Evolutionary conservation across 2,888 invertebrate genomes (phyloP).

Genomic region (Drosophila monieri): DNA sequence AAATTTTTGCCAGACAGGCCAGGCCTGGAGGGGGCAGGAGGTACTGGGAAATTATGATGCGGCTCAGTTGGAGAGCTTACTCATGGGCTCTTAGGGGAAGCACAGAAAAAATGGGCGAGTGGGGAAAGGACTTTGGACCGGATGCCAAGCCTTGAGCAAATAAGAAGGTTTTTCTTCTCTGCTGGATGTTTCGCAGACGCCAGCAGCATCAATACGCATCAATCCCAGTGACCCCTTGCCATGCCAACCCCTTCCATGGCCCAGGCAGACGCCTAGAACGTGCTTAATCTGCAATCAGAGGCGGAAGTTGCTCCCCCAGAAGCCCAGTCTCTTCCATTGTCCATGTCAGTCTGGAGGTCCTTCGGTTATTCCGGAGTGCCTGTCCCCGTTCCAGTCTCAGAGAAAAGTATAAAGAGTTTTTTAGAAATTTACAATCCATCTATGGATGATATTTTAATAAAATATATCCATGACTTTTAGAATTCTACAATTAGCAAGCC

Average conservation of each 20-base stretch:
- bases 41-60: slow-evolving; percentile 50
- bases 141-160: slow-evolving; percentile 66
- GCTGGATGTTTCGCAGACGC: slow-evolving; percentile 58
- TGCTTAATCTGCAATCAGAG: slow-evolving; percentile 80
- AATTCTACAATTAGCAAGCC: not conserved
- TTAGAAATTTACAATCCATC: not conserved
- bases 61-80: slow-evolving; percentile 48
- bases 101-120: not conserved
- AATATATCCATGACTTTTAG: not conserved
- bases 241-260: slow-evolving; percentile 5
- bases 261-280: slow-evolving; percentile 62
- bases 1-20: slow-evolving; percentile 43
- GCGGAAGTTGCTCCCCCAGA: slow-evolving; percentile 70
- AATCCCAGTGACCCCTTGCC: slow-evolving; percentile 38
- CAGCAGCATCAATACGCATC: slow-evolving; percentile 76
- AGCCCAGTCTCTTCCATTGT: not conserved
- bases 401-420: slow-evolving; percentile 1
- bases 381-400: slow-evolving; percentile 29
- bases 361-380: slow-evolving; percentile 9
- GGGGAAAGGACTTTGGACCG: slow-evolving; percentile 23
- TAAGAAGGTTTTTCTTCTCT: slow-evolving; percentile 69
- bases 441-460: not conserved
- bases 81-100: slow-evolving; percentile 9
- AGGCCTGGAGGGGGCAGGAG: slow-evolving; percentile 5
- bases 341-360: slow-evolving; percentile 2